Base-by-base conservation (phyloP, 2,888 invertebrate species). In the Aelia acuminata region DNA sequence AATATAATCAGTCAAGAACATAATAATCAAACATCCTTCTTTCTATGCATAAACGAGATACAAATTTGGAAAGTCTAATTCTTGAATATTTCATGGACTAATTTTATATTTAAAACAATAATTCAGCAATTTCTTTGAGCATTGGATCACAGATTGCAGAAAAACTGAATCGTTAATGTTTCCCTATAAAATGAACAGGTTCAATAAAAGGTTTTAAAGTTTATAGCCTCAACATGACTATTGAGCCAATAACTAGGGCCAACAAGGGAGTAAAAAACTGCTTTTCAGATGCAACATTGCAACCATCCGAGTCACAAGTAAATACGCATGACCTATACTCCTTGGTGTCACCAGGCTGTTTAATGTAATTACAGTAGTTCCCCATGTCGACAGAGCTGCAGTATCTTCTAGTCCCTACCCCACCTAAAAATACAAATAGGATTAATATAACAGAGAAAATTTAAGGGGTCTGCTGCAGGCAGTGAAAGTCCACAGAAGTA, bases 321-420 rank as follows among this genome's bases (percentile, higher is more conserved):
- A 95, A 97, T 88, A 98, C 95, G 92, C 98, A 98, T 5, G 97
- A 97, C 90, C 98, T 94, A 92, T 98, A 98, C 89, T 95, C 95
- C 91, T 97, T 92, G 91, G 94, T 94, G 92, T 98, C 98, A n/a
- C 98, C 98, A 13, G 95, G 95, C 90, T 97, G 96, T 90, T 94
- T 93, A 0, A 97, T 97, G 92, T 97, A 97, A 92, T 97, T 96
- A 92, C 98, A 98, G 91, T 97, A 97, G 92, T 97, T 97, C 26
- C 98, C 98, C 91, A 97, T 93, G 92, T 98, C 96, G 91, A 96
- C 93, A 0, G 97, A 95, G 2, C 98, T 97, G 92, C 98, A 98
- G 92, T 95, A 97, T 90, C 98, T 94, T 91, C 96, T 96, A 53
- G 98, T 97, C 84, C 97, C 97, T 90, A 98, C 96, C 39, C 97